Evolutionary conservation across 1,140 invertebrate genomes (phyloP).

Genomic region (Thaumatotibia leucotreta): DNA sequence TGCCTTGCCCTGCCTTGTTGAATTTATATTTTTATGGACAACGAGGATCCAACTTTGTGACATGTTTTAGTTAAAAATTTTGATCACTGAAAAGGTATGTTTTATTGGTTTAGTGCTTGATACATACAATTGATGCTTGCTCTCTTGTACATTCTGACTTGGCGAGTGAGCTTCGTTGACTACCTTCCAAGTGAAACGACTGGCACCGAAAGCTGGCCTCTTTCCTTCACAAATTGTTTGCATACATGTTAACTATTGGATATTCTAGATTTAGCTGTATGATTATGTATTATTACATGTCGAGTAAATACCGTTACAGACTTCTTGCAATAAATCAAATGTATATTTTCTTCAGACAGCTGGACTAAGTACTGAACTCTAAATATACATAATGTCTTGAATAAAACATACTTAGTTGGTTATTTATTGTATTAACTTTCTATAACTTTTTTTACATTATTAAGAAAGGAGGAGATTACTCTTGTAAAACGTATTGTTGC

Average conservation of each 20-base stretch:
- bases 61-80: constrained; percentile 72
- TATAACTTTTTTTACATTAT: neutral
- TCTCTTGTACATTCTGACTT: constrained; percentile 34
- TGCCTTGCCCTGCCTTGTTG: constrained; percentile 23
- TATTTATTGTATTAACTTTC: neutral
- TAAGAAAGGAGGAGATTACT: neutral
- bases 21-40: constrained; percentile 32
- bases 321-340: neutral
- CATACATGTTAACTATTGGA: constrained; percentile 64
- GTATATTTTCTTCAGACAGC: constrained; percentile 1
- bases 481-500: neutral
- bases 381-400: constrained; percentile 4
- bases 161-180: constrained; percentile 52
- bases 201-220: constrained; percentile 82
- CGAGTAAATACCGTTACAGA: neutral
- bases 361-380: neutral
- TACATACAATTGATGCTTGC: constrained; percentile 56
- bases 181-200: constrained; percentile 27
- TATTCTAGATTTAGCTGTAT: constrained; percentile 23
- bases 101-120: constrained; percentile 67
- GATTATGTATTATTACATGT: constrained; percentile 12
- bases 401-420: neutral
- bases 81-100: constrained; percentile 68
- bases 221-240: constrained; percentile 94
- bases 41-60: constrained; percentile 58